Evolutionary conservation across 2,888 invertebrate genomes (phyloP).

Genomic region (Corbicula japonica): DNA sequence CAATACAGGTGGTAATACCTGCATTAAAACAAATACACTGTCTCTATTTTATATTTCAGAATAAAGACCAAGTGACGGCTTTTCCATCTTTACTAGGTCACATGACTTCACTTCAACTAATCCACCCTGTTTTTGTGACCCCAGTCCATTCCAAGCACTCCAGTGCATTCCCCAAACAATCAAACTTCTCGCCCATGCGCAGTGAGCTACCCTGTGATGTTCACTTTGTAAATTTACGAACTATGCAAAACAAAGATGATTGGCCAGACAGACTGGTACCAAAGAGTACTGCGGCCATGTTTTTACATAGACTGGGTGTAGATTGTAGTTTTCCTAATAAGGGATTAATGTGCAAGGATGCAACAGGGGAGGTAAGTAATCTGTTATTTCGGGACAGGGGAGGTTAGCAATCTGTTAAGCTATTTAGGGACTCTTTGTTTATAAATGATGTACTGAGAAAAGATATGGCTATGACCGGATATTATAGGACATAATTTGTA

Average conservation of each 20-base stretch:
- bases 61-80: constrained; percentile 87
- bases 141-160: constrained; percentile 88
- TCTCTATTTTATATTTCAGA: constrained; percentile 54
- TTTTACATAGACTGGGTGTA: constrained; percentile 90
- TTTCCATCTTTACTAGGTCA: constrained; percentile 90
- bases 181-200: constrained; percentile 69
- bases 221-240: constrained; percentile 87
- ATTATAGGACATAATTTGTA: background rate
- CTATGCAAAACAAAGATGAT: constrained; percentile 77
- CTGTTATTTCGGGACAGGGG: background rate
- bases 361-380: constrained; percentile 84
- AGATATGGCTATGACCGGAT: background rate
- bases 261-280: constrained; percentile 68
- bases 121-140: constrained; percentile 89
- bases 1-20: too few species aligned
- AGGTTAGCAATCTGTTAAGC: too few species aligned
- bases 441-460: background rate
- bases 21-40: background rate
- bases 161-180: constrained; percentile 54
- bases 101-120: constrained; percentile 89
- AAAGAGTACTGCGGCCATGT: constrained; percentile 88
- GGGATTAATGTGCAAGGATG: constrained; percentile 83
- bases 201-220: constrained; percentile 87
- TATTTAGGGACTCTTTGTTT: background rate
- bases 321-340: constrained; percentile 88